These are phyloP conservation scores for Taeniopygia guttata DNA, from an alignment of 2,797 vertebrate species.

Conservation along the genomic window DNA sequence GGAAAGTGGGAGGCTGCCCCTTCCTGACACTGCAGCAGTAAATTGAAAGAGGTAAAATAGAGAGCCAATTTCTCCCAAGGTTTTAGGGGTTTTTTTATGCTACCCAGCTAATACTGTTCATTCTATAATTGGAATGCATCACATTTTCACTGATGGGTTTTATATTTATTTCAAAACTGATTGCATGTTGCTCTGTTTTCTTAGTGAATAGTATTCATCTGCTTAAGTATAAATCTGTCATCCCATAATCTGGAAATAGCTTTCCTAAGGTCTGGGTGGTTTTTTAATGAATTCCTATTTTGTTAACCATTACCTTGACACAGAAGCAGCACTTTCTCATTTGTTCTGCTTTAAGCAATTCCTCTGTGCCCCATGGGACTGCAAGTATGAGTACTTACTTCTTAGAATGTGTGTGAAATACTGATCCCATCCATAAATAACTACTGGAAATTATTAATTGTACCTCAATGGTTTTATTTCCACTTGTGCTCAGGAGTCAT, in stretches of 20 bases:
- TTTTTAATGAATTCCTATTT: not conserved
- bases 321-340: not conserved
- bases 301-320: conserved; percentile 34
- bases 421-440: not conserved
- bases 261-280: not conserved
- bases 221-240: not conserved
- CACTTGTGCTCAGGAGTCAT: not conserved
- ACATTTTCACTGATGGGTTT: not conserved
- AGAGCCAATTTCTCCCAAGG: not conserved
- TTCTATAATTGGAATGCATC: not conserved
- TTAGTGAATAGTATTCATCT: not conserved
- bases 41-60: not conserved
- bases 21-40: not conserved
- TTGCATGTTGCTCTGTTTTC: conserved; percentile 7
- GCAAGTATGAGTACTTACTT: not conserved
- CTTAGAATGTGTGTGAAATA: not conserved
- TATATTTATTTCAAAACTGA: conserved; percentile 10
- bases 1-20: not conserved
- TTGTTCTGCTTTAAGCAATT: not conserved
- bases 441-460: not conserved
- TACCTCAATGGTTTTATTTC: not conserved
- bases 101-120: not conserved
- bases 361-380: not conserved
- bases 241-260: conserved; percentile 1
- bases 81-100: not conserved